These are phyloP conservation scores for Dermatemys mawii DNA, from an alignment of 2,113 vertebrate species.

Conservation along the genomic window DNA sequence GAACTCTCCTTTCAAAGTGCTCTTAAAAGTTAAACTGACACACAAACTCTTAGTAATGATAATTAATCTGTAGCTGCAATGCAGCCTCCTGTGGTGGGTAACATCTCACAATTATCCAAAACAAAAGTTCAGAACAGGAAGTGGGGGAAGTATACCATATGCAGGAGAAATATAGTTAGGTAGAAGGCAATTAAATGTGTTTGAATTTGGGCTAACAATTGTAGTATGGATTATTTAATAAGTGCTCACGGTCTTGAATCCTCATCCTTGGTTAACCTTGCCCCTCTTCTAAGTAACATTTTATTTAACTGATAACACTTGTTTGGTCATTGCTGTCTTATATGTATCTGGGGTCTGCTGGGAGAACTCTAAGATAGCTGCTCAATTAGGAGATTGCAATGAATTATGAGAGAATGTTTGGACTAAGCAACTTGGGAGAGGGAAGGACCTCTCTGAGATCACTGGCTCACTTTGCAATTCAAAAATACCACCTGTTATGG, in stretches of 20 bases:
- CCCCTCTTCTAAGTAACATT: background rate
- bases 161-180: background rate
- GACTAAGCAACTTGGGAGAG: background rate
- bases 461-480: background rate
- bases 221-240: background rate
- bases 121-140: background rate
- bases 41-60: background rate
- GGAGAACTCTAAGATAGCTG: accelerated
- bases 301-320: background rate
- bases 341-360: background rate
- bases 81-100: background rate
- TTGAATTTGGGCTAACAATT: background rate
- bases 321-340: background rate
- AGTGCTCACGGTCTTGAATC: background rate
- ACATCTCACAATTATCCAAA: background rate
- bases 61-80: background rate
- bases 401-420: background rate
- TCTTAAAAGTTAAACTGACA: background rate
- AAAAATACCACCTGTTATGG: background rate
- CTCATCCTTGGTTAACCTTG: accelerated
- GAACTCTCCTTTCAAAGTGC: background rate
- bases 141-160: background rate
- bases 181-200: background rate
- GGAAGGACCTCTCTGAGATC: background rate
- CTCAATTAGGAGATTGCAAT: background rate